These are phyloP conservation scores for Eumacrocentrus americanus DNA, from an alignment of 2,888 invertebrate genomes.

Conservation along the genomic window DNA sequence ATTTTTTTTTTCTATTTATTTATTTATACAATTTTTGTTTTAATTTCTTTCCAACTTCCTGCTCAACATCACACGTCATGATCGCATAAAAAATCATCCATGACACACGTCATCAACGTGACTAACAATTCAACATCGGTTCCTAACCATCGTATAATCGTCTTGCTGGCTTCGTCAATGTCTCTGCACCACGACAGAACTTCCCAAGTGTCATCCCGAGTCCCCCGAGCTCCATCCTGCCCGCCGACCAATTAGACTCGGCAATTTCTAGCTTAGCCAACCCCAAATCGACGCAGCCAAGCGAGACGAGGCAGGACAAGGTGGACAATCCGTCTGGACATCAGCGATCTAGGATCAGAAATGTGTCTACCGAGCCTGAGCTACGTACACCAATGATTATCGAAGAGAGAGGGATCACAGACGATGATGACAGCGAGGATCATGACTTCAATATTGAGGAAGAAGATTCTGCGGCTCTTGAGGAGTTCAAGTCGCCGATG, in stretches of 20 bases:
- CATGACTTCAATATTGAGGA: conserved; percentile 23
- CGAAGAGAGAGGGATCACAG: conserved; percentile 32
- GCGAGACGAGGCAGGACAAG: conserved; percentile 22
- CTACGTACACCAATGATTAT: conserved; percentile 17
- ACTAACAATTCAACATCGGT: not conserved
- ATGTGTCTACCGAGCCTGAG: conserved; percentile 1
- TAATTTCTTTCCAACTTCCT: conserved; percentile 21
- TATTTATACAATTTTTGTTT: conserved; percentile 29
- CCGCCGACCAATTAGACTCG: conserved; percentile 55
- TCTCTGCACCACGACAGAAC: conserved; percentile 39
- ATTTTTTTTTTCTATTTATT: conserved; percentile 31
- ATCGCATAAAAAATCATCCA: conserved; percentile 29
- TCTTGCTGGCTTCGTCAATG: not conserved
- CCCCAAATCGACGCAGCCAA: conserved; percentile 35
- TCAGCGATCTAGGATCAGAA: conserved; percentile 29
- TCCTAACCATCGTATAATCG: not conserved
- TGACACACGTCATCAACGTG: not conserved
- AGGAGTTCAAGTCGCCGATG: conserved; percentile 40
- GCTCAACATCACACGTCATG: conserved; percentile 21
- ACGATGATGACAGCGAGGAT: conserved; percentile 31
- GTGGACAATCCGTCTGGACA: conserved; percentile 29
- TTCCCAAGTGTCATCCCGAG: conserved; percentile 46
- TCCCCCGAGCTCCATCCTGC: conserved; percentile 38
- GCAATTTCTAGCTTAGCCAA: conserved; percentile 59
- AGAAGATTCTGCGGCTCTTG: conserved; percentile 12